phyloP scores from a whole-genome alignment of 2,113 vertebrate species.

The Sitta europaea region DNA sequence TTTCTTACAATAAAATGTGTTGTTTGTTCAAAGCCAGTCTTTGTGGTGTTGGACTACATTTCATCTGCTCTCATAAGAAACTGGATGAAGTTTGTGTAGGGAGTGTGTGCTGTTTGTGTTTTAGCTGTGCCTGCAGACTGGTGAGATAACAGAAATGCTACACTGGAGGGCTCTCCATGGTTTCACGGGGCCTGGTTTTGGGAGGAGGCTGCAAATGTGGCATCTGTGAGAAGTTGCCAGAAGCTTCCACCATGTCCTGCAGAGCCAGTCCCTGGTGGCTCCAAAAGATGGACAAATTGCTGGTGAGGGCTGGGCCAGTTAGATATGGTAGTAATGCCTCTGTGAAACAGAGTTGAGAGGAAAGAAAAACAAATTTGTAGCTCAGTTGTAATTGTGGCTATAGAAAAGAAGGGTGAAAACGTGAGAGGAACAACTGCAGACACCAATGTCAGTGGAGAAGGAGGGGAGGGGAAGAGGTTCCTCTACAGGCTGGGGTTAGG shows the following conservation, averaged over 20 bases:
- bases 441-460: neutral
- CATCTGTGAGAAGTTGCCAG: neutral
- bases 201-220: neutral
- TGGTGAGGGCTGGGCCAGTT: neutral
- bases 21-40: neutral
- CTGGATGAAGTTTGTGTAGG: neutral
- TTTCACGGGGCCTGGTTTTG: neutral
- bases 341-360: neutral
- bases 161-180: neutral
- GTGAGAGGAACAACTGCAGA: neutral
- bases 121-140: neutral
- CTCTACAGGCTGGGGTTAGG: too few species aligned
- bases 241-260: neutral
- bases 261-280: neutral
- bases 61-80: neutral
- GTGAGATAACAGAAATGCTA: neutral
- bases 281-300: too few species aligned
- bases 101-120: neutral
- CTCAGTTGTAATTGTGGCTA: accelerated
- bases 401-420: accelerated
- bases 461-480: neutral
- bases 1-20: neutral
- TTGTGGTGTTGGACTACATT: neutral
- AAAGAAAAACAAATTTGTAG: neutral
- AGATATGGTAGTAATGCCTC: neutral